Percentiles rank a stretch among this genome's conserved stretches.
phyloP scores from a whole-genome alignment of 1,140 invertebrate genomes.

The Musca vetustissima region DNA sequence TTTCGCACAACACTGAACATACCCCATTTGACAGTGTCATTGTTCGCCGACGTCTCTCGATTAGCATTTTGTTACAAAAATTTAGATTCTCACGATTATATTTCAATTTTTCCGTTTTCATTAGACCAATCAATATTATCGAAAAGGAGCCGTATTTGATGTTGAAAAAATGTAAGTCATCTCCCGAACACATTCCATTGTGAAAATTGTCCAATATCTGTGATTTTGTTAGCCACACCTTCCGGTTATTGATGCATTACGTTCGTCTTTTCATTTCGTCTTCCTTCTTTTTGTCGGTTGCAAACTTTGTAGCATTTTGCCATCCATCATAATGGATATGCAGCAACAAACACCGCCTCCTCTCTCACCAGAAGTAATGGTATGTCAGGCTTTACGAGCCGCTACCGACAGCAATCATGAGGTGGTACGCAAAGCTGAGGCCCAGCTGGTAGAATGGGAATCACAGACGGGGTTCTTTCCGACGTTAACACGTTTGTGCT shows the following conservation, averaged over 20 bases:
- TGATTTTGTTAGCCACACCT: slow-evolving; percentile 11
- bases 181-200: too few relatives aligned
- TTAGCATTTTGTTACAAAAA: slow-evolving; percentile 5
- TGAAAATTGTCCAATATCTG: background rate
- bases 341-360: slow-evolving; percentile 24
- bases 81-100: slow-evolving; percentile 12
- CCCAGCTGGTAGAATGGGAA: slow-evolving; percentile 85
- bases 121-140: slow-evolving; percentile 7
- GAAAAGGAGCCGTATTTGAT: slow-evolving; percentile 3
- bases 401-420: slow-evolving; percentile 84
- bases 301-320: slow-evolving; percentile 4
- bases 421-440: slow-evolving; percentile 83
- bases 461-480: slow-evolving; percentile 81
- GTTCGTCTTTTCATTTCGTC: too few relatives aligned
- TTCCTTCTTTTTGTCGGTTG: background rate
- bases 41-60: slow-evolving; percentile 1
- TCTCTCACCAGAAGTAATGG: slow-evolving; percentile 41
- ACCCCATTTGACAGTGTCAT: slow-evolving; percentile 1
- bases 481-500: slow-evolving; percentile 1
- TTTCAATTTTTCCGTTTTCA: slow-evolving; percentile 4
- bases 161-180: slow-evolving; percentile 10
- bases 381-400: slow-evolving; percentile 65
- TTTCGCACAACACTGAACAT: background rate
- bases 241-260: background rate
- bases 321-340: slow-evolving; percentile 11